A percentile compares a stretch with the other conserved stretches of the same genome.
Evolutionary conservation across 2,797 vertebrate genomes (phyloP).

Genomic region (Ara ararauna): DNA sequence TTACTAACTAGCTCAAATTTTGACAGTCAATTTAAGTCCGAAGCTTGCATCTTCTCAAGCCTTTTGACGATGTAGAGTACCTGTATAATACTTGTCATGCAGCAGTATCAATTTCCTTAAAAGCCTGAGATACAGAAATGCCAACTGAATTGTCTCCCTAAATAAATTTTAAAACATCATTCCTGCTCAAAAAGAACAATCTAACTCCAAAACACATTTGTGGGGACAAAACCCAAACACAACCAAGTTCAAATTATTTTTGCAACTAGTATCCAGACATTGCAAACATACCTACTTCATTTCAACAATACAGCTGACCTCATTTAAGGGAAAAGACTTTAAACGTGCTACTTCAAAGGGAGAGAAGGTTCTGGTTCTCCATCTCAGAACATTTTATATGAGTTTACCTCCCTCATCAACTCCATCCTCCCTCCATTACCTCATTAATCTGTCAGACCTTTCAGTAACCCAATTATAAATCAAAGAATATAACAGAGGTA

Average conservation of each 20-base stretch:
- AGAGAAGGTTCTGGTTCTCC: neutral
- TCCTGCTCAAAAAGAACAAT: neutral
- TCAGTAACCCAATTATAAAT: neutral
- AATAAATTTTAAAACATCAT: neutral
- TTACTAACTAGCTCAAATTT: neutral
- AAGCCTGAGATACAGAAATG: neutral
- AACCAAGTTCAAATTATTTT: neutral
- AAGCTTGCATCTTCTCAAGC: neutral
- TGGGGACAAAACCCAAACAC: neutral
- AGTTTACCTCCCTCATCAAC: neutral
- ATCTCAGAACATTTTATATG: neutral
- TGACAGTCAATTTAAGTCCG: neutral
- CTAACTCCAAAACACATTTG: neutral
- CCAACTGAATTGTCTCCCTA: neutral
- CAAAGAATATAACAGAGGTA: neutral
- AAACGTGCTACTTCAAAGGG: neutral
- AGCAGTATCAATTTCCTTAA: neutral
- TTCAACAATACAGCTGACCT: neutral
- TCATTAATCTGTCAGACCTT: neutral
- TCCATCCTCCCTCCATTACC: neutral
- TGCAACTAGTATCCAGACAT: neutral
- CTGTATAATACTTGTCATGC: neutral
- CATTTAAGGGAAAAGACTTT: neutral
- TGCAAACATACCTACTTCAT: neutral
- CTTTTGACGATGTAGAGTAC: neutral